Evolutionary conservation across 2,113 vertebrate genomes (phyloP).

Genomic region (Bujurquina vittata): DNA sequence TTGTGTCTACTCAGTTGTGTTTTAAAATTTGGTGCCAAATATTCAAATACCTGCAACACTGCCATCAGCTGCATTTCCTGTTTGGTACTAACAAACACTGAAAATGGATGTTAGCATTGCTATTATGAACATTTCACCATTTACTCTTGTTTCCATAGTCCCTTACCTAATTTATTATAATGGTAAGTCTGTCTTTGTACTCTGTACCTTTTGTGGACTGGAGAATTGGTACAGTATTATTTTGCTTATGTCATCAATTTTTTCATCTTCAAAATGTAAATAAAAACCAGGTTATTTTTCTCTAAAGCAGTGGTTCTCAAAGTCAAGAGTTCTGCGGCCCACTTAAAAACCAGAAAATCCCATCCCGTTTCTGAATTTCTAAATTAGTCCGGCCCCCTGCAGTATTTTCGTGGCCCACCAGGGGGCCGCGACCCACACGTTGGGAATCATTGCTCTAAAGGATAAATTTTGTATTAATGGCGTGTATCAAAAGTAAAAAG

Average conservation of each 20-base stretch:
- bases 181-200: too few relatives aligned
- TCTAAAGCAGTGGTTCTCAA: too few relatives aligned
- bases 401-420: too few relatives aligned
- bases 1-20: too few relatives aligned
- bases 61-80: background rate
- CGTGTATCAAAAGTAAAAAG: background rate
- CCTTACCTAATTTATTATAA: background rate
- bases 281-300: background rate
- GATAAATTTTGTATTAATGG: background rate
- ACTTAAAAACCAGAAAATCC: too few relatives aligned
- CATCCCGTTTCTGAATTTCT: too few relatives aligned
- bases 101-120: background rate
- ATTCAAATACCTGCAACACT: background rate
- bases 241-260: background rate
- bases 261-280: background rate
- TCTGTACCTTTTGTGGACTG: background rate
- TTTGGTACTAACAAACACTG: background rate
- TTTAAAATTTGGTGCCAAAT: background rate
- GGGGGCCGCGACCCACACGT: too few relatives aligned
- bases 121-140: background rate
- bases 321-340: too few relatives aligned
- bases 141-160: conserved; percentile 7
- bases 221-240: too few relatives aligned
- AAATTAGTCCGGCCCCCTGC: too few relatives aligned
- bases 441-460: background rate